These are phyloP conservation scores for Drosophila glabriapex DNA, from an alignment of 2,888 invertebrate species.

Conservation along the genomic window DNA sequence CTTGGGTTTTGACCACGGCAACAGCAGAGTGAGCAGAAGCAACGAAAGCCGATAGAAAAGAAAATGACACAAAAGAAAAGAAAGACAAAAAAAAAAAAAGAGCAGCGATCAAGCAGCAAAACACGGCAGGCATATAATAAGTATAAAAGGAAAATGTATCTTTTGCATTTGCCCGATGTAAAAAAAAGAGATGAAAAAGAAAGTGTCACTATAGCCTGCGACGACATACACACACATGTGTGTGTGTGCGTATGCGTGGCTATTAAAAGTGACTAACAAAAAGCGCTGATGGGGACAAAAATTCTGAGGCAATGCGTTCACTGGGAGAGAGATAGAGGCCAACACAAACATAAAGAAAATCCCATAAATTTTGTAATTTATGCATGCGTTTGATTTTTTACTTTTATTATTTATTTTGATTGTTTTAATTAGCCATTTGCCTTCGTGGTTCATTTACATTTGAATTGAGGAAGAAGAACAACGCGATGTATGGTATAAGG, in stretches of 20 bases:
- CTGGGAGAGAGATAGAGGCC: conserved; percentile 5
- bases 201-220: conserved; percentile 67
- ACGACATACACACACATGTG: conserved; percentile 20
- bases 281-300: conserved; percentile 53
- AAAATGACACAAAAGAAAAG: conserved; percentile 56
- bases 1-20: conserved; percentile 66
- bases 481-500: conserved; percentile 12
- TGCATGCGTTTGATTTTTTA: conserved; percentile 25
- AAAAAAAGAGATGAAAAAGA: conserved; percentile 74
- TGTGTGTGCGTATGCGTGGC: conserved; percentile 48
- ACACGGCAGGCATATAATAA: conserved; percentile 36
- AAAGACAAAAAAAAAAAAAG: conserved; percentile 31
- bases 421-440: conserved; percentile 58
- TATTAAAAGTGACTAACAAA: conserved; percentile 69
- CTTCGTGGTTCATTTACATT: conserved; percentile 62
- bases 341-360: conserved; percentile 33
- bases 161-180: conserved; percentile 59
- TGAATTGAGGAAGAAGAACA: conserved; percentile 22
- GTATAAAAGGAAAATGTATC: conserved; percentile 66
- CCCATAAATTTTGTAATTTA: conserved; percentile 32
- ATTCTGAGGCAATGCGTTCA: conserved; percentile 40
- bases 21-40: conserved; percentile 37
- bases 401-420: conserved; percentile 64
- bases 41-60: conserved; percentile 61
- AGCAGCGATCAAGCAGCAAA: conserved; percentile 60